Evolutionary conservation across 2,113 vertebrate genomes (phyloP).

Genomic region (Stegostoma tigrinum): DNA sequence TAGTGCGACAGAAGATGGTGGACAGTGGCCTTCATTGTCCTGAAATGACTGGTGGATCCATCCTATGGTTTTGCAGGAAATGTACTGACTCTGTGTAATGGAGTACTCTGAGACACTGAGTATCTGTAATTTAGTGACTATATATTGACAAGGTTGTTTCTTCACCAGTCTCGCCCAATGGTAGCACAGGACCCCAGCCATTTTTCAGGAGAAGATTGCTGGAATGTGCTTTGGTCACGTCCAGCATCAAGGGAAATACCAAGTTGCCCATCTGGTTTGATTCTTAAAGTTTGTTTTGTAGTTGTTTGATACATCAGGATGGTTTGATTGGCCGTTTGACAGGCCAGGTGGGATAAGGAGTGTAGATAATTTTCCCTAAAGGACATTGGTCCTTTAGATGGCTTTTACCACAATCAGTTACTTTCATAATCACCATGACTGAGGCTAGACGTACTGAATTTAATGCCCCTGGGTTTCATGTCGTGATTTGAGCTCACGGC

Average conservation of each 20-base stretch:
- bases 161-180: no score
- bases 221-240: neutral
- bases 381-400: neutral
- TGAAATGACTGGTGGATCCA: neutral
- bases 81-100: no score
- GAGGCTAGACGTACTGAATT: neutral
- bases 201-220: no score
- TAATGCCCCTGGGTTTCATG: neutral
- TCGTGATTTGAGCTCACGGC: neutral
- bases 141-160: neutral
- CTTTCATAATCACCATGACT: neutral
- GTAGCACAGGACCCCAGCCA: no score
- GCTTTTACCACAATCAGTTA: neutral
- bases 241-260: neutral
- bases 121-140: neutral
- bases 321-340: neutral
- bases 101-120: neutral
- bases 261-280: neutral
- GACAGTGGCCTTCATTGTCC: no score
- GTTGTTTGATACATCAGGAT: neutral
- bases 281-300: neutral
- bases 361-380: neutral
- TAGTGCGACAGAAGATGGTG: neutral
- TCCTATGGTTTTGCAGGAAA: no score
- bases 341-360: neutral